Conservation (phyloP, 2,113 vertebrate genomes). For the Pimephales promelas region DNA sequence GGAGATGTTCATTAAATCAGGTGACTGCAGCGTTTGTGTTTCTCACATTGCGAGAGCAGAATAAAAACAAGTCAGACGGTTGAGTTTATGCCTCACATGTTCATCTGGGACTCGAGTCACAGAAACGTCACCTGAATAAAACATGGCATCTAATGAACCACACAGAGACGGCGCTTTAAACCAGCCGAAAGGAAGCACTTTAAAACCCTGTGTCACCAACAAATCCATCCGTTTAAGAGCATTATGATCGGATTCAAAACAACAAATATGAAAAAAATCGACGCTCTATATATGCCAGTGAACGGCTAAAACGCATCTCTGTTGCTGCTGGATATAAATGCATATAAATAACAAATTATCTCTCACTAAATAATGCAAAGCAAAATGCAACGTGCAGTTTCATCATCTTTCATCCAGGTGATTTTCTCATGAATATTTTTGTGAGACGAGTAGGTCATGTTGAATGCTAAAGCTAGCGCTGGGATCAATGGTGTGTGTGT, state of each 20-base stretch:
- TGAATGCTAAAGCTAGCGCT: neutral
- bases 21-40: slow-evolving; percentile 1
- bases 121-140: slow-evolving; percentile 32
- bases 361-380: no score
- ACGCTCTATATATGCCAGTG: neutral
- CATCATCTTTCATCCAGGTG: neutral
- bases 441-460: neutral
- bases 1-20: neutral
- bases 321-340: neutral
- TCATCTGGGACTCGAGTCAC: neutral
- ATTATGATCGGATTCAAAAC: neutral
- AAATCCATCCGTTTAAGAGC: neutral
- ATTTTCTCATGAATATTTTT: slow-evolving; percentile 29
- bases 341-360: neutral
- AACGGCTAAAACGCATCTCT: neutral
- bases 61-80: neutral
- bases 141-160: slow-evolving; percentile 35
- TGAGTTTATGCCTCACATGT: neutral
- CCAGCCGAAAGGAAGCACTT: neutral
- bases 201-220: neutral
- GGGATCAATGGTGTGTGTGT: slow-evolving; percentile 23
- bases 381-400: neutral
- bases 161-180: neutral
- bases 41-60: neutral
- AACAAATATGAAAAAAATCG: neutral